phyloP scores from a whole-genome alignment of 1,140 invertebrate genomes.

The Hetaerina americana region DNA sequence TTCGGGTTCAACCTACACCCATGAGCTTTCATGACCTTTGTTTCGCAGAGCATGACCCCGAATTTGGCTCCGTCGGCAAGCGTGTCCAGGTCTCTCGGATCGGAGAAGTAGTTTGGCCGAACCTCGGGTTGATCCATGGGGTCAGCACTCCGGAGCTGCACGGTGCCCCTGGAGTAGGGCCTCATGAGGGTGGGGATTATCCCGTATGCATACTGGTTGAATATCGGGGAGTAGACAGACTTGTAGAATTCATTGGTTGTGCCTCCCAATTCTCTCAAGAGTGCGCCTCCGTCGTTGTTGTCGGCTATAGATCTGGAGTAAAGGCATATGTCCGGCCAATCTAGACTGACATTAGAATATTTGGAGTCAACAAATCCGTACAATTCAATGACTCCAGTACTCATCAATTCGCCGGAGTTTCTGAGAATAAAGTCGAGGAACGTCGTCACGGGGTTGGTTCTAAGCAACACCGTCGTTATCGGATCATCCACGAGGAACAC shows the following conservation, averaged over 20 bases:
- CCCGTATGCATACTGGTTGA: slow-evolving; percentile 49
- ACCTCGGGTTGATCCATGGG: slow-evolving; percentile 59
- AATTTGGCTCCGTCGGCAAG: slow-evolving; percentile 49
- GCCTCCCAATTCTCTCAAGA: slow-evolving; percentile 48
- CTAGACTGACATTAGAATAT: slow-evolving; percentile 51
- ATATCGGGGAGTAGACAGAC: slow-evolving; percentile 47
- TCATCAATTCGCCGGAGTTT: slow-evolving; percentile 45
- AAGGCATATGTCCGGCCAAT: slow-evolving; percentile 67
- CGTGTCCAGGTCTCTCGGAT: slow-evolving; percentile 51
- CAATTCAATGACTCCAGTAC: slow-evolving; percentile 55
- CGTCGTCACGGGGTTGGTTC: slow-evolving; percentile 34
- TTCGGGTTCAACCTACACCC: slow-evolving; percentile 45
- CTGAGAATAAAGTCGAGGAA: slow-evolving; percentile 40
- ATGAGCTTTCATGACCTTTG: slow-evolving; percentile 59
- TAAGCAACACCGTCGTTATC: slow-evolving; percentile 43
- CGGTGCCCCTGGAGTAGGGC: slow-evolving; percentile 53
- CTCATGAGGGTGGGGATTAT: slow-evolving; percentile 51
- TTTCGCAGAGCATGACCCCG: slow-evolving; percentile 61
- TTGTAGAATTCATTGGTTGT: slow-evolving; percentile 51
- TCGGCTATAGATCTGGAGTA: slow-evolving; percentile 55
- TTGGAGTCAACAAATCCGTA: slow-evolving; percentile 64
- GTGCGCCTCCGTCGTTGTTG: slow-evolving; percentile 59
- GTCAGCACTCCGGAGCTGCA: slow-evolving; percentile 49
- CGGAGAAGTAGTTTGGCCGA: slow-evolving; percentile 63
- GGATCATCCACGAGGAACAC: slow-evolving; percentile 39